A percentile compares a stretch with the other conserved stretches of the same genome.
Conservation (phyloP, 1,140 invertebrate genomes). For the Platorchestia sp. region DNA sequence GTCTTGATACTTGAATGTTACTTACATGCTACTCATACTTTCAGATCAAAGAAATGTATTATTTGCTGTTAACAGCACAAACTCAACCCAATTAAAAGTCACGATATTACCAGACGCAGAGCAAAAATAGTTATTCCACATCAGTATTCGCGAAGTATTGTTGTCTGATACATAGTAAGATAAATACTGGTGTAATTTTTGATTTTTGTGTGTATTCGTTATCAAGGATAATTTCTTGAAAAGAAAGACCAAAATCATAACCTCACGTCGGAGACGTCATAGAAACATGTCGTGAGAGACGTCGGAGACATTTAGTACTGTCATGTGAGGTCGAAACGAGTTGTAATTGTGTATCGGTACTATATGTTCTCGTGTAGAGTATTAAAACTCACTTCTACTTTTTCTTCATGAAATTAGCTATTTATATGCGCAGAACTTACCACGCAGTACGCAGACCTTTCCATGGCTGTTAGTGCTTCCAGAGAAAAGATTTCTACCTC, state of each 20-base stretch:
- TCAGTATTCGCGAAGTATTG: not conserved
- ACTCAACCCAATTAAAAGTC: not conserved
- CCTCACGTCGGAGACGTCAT: no score
- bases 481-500: not conserved
- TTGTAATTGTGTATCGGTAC: not conserved
- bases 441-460: no score
- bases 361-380: not conserved
- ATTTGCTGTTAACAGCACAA: not conserved
- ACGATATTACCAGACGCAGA: not conserved
- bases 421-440: no score
- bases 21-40: not conserved
- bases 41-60: not conserved
- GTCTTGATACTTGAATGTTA: not conserved
- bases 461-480: not conserved
- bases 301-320: not conserved
- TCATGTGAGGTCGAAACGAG: not conserved
- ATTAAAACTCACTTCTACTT: not conserved
- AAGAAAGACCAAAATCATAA: not conserved
- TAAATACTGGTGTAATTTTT: not conserved
- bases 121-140: not conserved
- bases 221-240: not conserved
- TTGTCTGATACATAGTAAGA: not conserved
- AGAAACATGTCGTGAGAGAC: not conserved
- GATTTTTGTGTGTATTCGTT: not conserved
- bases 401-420: not conserved